phyloP scores from a whole-genome alignment of 2,113 vertebrate species.

The Rhea pennata region DNA sequence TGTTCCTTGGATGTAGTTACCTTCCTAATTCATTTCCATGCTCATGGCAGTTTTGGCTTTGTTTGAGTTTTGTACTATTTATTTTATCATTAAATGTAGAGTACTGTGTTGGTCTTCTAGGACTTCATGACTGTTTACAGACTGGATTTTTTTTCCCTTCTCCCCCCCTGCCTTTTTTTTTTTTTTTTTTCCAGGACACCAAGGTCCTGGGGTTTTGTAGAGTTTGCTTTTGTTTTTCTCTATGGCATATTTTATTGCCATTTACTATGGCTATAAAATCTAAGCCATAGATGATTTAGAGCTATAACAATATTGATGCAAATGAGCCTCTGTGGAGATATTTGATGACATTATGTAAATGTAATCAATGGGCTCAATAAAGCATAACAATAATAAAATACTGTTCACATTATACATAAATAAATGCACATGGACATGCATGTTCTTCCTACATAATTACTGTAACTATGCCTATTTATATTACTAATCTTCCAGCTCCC shows the following conservation, averaged over 20 bases:
- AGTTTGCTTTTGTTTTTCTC: neutral
- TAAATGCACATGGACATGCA: neutral
- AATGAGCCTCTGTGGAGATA: constrained; percentile 38
- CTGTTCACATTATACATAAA: constrained; percentile 39
- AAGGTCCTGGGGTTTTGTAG: neutral
- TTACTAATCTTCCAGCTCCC: neutral
- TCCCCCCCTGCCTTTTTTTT: neutral
- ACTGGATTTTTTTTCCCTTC: neutral
- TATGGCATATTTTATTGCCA: neutral
- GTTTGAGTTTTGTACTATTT: neutral
- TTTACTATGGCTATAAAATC: constrained; percentile 17
- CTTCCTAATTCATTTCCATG: neutral
- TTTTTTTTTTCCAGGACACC: neutral
- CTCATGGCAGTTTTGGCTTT: neutral
- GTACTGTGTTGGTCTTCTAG: neutral
- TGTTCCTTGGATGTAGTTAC: neutral
- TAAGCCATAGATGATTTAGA: constrained; percentile 36
- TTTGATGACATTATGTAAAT: constrained; percentile 65
- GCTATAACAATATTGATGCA: constrained; percentile 41
- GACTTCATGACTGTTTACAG: neutral
- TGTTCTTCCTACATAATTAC: constrained; percentile 31
- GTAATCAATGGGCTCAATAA: constrained; percentile 56
- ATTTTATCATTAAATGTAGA: neutral
- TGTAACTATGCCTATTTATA: constrained; percentile 14
- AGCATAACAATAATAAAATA: constrained; percentile 50